Evolutionary conservation across 2,113 vertebrate genomes (phyloP), one percentile per base, ranked within the genome.

Genomic region (Calypte anna): DNA sequence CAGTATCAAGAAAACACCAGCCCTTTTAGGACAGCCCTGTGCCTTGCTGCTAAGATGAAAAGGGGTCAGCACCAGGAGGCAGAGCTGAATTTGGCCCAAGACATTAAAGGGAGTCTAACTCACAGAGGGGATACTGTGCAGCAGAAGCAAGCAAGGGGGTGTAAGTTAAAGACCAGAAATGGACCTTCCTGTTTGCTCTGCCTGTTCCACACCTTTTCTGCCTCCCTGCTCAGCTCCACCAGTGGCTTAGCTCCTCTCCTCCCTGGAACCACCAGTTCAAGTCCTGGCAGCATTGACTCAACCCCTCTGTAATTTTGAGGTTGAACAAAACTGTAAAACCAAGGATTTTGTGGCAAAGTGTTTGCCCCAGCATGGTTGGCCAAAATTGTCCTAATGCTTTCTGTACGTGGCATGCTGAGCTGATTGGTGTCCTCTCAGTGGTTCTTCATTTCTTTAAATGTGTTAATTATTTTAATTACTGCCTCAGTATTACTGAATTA

Each of bases 121-220:
- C 44, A 94, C 72, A 93, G 75, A 93, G 63, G 83, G 38, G 25
- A 30, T 43, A 69, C 67, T 94, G 84, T 93, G 75, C 48, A 88
- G 59, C 70, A 93, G 36, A 69, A 80, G 48, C 82, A 90, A 86
- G 30, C 25, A 54, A 19, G 51, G 82, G 48, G 53, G n/a, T 74
- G 48, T 70, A 90, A 82, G 28, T 25, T 75, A 44, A 79, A 57
- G 63, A 31, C 48, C 72, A 93, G 93, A 67, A 90, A 93, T 50
- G 82, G 86, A 72, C 57, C 33, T 40, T 90, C 57, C 68, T 95
- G 90, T 97, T 95, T 95, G 93, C 73, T 94, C 62, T 88, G 72
- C 55, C 55, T 68, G 90, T 61, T 91, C 93, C 72, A 91, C 86
- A 91, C 91, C 87, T 96, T 85, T 77, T 88, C 84, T 83, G 72